Evolutionary conservation across 2,113 vertebrate genomes (phyloP).

Genomic region (Carassius carassius): DNA sequence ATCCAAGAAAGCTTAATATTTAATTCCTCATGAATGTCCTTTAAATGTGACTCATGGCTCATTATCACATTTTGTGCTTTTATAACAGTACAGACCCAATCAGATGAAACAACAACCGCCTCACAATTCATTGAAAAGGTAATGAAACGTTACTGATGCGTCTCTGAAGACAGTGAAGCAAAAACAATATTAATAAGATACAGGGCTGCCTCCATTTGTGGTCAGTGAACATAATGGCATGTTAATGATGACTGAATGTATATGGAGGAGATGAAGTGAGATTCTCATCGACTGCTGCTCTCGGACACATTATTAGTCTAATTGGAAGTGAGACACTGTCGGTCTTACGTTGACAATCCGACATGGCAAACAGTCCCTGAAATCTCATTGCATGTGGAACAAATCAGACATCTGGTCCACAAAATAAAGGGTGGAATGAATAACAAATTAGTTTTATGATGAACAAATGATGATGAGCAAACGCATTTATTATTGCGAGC

Average conservation of each 20-base stretch:
- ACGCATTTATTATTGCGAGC: not conserved
- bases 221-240: constrained; percentile 7
- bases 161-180: not conserved
- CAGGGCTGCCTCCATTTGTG: not conserved
- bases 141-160: not conserved
- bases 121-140: not conserved
- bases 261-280: constrained; percentile 14
- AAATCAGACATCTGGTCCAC: constrained; percentile 35
- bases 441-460: not conserved
- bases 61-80: not conserved
- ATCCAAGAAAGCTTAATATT: not conserved
- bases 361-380: constrained; percentile 36
- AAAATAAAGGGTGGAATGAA: constrained; percentile 10
- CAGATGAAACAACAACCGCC: constrained; percentile 20
- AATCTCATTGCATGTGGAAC: constrained; percentile 16
- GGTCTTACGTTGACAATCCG: not conserved
- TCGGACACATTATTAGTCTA: constrained; percentile 34
- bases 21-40: not conserved
- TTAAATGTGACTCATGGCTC: not conserved
- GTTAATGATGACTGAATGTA: constrained; percentile 37
- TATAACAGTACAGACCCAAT: not conserved
- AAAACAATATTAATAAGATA: constrained; percentile 18
- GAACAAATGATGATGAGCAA: not conserved
- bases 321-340: not conserved
- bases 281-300: constrained; percentile 17